A percentile compares a stretch with the other conserved stretches of the same genome.
phyloP scores from a whole-genome alignment of 2,797 vertebrate species.

The Petrocephalus schoutedeni region DNA sequence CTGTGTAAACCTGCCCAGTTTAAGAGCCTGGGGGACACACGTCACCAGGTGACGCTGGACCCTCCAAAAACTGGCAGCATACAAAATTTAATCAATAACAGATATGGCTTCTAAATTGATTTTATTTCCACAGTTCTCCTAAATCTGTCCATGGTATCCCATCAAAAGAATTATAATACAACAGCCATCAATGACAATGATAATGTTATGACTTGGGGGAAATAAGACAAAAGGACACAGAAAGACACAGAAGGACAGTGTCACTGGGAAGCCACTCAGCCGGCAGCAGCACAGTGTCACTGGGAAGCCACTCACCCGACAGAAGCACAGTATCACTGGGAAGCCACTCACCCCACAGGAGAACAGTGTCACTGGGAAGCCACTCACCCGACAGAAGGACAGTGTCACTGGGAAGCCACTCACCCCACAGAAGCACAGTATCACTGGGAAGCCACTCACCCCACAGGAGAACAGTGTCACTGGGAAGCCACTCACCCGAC shows the following conservation, averaged over 20 bases:
- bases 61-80: not conserved
- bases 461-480: slow-evolving; percentile 40
- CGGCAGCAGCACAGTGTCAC: slow-evolving; percentile 28
- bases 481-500: slow-evolving; percentile 67
- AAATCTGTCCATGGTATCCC: not conserved
- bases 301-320: slow-evolving; percentile 63
- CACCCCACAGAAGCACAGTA: slow-evolving; percentile 59
- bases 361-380: not conserved
- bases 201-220: not conserved
- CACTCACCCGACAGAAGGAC: slow-evolving; percentile 63
- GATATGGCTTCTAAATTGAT: not conserved
- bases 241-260: not conserved
- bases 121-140: not conserved
- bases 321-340: not conserved
- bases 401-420: slow-evolving; percentile 40
- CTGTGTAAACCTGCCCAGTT: too few relatives aligned
- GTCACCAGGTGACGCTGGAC: not conserved
- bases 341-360: slow-evolving; percentile 67
- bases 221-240: not conserved
- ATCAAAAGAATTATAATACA: not conserved
- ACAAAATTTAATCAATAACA: not conserved
- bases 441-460: slow-evolving; percentile 59
- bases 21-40: not conserved
- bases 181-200: not conserved
- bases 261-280: slow-evolving; percentile 59